Evolutionary conservation across 2,113 vertebrate genomes (phyloP), one percentile per base, ranked within the genome.

Genomic region (Leptodactylus fuscus): DNA sequence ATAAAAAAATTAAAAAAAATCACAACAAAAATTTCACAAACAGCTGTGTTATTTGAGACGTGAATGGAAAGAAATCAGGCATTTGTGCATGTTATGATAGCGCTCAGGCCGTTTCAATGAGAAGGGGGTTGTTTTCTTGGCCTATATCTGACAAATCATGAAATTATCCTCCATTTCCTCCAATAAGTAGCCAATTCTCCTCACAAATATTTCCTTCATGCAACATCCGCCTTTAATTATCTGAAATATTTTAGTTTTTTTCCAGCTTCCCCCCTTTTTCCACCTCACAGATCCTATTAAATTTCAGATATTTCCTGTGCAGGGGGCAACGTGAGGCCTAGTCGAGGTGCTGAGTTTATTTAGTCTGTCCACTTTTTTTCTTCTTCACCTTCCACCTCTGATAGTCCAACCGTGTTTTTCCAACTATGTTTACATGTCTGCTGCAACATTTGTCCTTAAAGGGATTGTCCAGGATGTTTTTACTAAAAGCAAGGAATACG

Each of bases 201-300:
- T 29, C 84, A 81, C 84, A 81, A 71, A 73, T 86, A 86, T 86
- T 86, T 86, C 84, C 65, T 81, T 73, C 76, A 48, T 27, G 27
- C 77, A 81, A 81, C 84, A 86, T 86, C 84, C 84, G 77, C 76
- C 76, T 86, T 86, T 60, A 86, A 80, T 86, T 86, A 86, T 71
- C 65, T 34, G 16, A 80, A 76, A 86, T 80, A 71, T 85, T 80
- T 79, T 85, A 36, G 44, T 69, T 65, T 80, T 48, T 80, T 16
- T 38, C 22, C 36, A 58, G 22, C 24, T 20, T 41, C 20, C 53
- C 75, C 75, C 76, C 75, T 60, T 80, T 86, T 81, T 81, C 76
- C 84, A 86, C 77, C 84, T 85, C 76, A 81, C 84, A 85, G 76
- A 81, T 71, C 84, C 65, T 81, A 86, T 86, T 86, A 60, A 71